Evolutionary conservation across 2,113 vertebrate species (phyloP).

Genomic region (Protobothrops mucrosquamatus): DNA sequence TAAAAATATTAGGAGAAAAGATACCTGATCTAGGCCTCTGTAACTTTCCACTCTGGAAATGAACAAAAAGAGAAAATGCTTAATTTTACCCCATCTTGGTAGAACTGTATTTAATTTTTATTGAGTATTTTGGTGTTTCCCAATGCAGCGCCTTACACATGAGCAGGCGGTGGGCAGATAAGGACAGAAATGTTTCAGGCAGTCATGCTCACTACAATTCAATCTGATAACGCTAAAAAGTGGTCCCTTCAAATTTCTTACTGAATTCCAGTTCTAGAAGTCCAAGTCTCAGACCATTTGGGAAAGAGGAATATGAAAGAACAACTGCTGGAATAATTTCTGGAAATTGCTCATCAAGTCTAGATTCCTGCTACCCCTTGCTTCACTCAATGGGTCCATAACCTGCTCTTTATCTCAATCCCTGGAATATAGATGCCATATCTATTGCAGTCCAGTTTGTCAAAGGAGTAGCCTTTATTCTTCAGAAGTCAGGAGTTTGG

Average conservation of each 20-base stretch:
- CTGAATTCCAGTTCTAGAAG: background rate
- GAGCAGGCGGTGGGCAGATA: background rate
- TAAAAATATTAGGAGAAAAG: background rate
- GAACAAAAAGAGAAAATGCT: constrained; percentile 32
- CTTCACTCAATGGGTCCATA: background rate
- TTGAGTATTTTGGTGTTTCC: constrained; percentile 2
- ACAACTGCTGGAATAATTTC: background rate
- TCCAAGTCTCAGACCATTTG: background rate
- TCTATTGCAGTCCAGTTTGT: constrained; percentile 2
- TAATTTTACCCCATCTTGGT: constrained; percentile 35
- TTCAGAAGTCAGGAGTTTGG: background rate
- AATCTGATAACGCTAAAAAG: background rate
- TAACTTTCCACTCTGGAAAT: constrained; percentile 71
- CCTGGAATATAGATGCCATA: background rate
- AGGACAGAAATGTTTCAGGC: background rate
- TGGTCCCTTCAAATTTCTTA: background rate
- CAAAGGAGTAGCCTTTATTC: background rate
- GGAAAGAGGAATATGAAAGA: background rate
- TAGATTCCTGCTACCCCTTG: background rate
- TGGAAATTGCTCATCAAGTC: background rate
- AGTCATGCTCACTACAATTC: background rate
- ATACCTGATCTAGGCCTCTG: constrained; percentile 66
- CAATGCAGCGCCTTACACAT: background rate
- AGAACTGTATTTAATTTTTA: background rate
- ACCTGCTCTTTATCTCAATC: background rate